Percentiles rank a stretch among this genome's conserved stretches.
phyloP scores from a whole-genome alignment of 2,113 vertebrate genomes.

The Glaucomys volans region DNA sequence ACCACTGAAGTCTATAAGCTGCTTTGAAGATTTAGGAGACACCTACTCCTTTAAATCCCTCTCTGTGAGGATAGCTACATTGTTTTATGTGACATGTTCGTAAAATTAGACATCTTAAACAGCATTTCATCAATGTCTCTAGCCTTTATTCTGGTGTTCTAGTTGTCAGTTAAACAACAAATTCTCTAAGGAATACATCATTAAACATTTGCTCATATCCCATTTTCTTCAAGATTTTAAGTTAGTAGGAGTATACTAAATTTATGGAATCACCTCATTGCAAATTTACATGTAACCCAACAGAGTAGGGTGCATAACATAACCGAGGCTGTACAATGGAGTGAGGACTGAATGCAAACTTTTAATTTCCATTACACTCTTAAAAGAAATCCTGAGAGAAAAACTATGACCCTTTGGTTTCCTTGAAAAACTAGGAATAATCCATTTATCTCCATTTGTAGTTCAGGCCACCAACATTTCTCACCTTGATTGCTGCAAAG shows the following conservation, averaged over 20 bases:
- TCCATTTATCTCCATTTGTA: slow-evolving; percentile 42
- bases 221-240: background rate
- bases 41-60: background rate
- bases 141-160: background rate
- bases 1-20: background rate
- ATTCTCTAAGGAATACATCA: background rate
- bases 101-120: slow-evolving; percentile 58
- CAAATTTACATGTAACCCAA: background rate
- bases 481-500: slow-evolving; percentile 32
- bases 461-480: background rate
- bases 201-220: background rate
- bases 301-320: background rate
- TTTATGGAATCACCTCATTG: background rate
- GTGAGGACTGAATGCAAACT: background rate
- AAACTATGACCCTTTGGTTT: slow-evolving; percentile 3
- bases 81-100: background rate
- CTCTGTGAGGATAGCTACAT: slow-evolving; percentile 1
- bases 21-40: slow-evolving; percentile 53
- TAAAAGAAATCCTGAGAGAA: background rate
- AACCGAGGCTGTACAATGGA: background rate
- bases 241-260: background rate
- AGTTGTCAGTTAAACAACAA: slow-evolving; percentile 1
- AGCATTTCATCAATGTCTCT: slow-evolving; percentile 29
- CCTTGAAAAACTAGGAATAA: slow-evolving; percentile 31
- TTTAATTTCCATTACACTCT: slow-evolving; percentile 11